Evolutionary conservation across 2,113 vertebrate genomes (phyloP).

Genomic region (Tachysurus vachellii): DNA sequence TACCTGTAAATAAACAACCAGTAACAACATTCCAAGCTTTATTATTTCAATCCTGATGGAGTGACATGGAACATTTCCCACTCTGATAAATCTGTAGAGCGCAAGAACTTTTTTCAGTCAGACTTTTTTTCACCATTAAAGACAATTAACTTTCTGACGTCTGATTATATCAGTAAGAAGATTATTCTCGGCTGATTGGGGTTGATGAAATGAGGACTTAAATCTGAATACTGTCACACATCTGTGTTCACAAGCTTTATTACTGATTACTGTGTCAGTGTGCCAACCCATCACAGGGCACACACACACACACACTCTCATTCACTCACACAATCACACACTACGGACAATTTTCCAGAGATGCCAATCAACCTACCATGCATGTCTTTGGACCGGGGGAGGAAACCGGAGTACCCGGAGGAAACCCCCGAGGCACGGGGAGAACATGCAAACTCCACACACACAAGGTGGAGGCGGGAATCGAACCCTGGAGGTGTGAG

Average conservation of each 20-base stretch:
- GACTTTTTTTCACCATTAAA: neutral
- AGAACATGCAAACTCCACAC: too few relatives aligned
- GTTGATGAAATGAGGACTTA: neutral
- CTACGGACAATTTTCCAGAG: too few relatives aligned
- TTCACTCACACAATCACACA: too few relatives aligned
- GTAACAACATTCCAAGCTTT: neutral
- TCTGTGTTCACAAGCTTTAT: neutral
- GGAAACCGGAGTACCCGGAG: too few relatives aligned
- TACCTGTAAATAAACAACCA: neutral
- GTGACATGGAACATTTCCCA: neutral
- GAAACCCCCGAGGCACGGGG: too few relatives aligned
- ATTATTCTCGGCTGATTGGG: neutral
- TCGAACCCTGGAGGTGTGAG: too few relatives aligned
- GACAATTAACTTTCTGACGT: neutral
- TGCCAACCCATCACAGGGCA: neutral
- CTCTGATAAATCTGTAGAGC: neutral
- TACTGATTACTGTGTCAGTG: neutral
- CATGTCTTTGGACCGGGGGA: too few relatives aligned
- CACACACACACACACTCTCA: too few relatives aligned
- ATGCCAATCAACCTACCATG: too few relatives aligned
- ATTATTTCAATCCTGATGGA: neutral
- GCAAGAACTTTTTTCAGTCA: neutral
- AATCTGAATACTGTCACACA: neutral
- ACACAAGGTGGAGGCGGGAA: too few relatives aligned
- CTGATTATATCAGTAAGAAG: neutral